phyloP scores from a whole-genome alignment of 1,140 invertebrate genomes.

The Elymnias hypermnestra region DNA sequence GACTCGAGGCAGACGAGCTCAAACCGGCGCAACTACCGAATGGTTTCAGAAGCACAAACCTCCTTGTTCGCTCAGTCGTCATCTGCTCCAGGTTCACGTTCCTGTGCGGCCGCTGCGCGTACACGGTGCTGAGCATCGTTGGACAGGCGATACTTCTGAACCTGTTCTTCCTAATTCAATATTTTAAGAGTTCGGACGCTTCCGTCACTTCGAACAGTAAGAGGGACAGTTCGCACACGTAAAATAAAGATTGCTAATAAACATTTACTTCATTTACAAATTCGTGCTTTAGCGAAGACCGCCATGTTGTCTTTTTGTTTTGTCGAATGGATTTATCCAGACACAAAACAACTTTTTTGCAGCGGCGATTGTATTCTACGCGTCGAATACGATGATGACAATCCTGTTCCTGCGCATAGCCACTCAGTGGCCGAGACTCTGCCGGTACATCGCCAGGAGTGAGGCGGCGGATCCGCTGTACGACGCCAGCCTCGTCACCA shows the following conservation, averaged over 20 bases:
- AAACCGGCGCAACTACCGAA: no score
- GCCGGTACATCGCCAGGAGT: conserved; percentile 25
- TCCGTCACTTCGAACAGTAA: conserved; percentile 21
- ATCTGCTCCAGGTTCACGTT: conserved; percentile 22
- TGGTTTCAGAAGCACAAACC: no score
- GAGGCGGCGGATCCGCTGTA: conserved; percentile 26
- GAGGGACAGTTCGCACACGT: no score
- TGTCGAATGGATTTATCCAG: no score
- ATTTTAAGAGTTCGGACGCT: conserved; percentile 14
- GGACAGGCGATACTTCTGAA: conserved; percentile 16
- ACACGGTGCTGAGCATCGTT: conserved; percentile 17
- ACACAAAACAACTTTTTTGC: no score
- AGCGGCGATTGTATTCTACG: conserved; percentile 31
- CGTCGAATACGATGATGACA: conserved; percentile 23
- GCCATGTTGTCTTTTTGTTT: conserved; percentile 9
- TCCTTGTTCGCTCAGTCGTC: no score
- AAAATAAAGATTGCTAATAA: background rate
- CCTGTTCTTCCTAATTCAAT: conserved; percentile 14
- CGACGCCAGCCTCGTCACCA: conserved; percentile 22
- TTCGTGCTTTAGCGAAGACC: background rate
- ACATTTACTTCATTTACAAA: background rate
- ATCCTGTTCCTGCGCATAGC: conserved; percentile 36
- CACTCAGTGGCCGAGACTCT: conserved; percentile 33
- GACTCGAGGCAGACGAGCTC: no score
- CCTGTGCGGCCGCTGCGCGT: conserved; percentile 21